phyloP scores from a whole-genome alignment of 2,797 vertebrate species.

The Chelidonichthys spinosus region DNA sequence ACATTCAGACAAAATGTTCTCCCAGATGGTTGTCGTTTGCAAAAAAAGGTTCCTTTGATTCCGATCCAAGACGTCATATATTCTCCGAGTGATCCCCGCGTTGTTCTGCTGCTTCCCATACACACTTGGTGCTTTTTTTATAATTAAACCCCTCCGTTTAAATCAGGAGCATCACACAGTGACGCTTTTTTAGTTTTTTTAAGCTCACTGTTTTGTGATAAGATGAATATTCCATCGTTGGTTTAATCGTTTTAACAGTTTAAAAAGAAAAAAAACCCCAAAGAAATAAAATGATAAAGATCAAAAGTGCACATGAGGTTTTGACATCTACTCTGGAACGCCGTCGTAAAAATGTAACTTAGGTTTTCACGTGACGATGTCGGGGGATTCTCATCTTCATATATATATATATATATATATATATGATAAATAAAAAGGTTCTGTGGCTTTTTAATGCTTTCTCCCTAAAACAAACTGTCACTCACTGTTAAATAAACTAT shows the following conservation, averaged over 20 bases:
- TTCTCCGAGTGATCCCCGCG: not conserved
- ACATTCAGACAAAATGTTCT: constrained; percentile 11
- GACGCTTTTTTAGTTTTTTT: not conserved
- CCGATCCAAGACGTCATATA: constrained; percentile 9
- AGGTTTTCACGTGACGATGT: not conserved
- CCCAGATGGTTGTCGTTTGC: constrained; percentile 13
- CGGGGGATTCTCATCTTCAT: not conserved
- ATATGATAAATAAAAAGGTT: not conserved
- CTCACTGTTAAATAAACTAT: not conserved
- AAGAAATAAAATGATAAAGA: not conserved
- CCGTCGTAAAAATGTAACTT: not conserved
- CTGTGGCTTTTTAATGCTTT: not conserved
- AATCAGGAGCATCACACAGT: not conserved
- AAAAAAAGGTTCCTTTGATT: constrained; percentile 22
- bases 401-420: too few relatives aligned
- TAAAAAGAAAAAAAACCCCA: not conserved
- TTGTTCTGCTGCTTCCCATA: constrained; percentile 10
- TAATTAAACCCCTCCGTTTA: not conserved
- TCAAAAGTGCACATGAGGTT: not conserved
- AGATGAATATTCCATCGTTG: constrained; percentile 13
- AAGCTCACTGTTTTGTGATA: too few relatives aligned
- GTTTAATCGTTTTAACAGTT: constrained; percentile 18
- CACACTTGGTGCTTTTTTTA: constrained; percentile 5
- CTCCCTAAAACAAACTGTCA: not conserved
- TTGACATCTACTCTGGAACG: not conserved